Conservation (phyloP, 2,113 vertebrate species). For the Zosterops japonicus region DNA sequence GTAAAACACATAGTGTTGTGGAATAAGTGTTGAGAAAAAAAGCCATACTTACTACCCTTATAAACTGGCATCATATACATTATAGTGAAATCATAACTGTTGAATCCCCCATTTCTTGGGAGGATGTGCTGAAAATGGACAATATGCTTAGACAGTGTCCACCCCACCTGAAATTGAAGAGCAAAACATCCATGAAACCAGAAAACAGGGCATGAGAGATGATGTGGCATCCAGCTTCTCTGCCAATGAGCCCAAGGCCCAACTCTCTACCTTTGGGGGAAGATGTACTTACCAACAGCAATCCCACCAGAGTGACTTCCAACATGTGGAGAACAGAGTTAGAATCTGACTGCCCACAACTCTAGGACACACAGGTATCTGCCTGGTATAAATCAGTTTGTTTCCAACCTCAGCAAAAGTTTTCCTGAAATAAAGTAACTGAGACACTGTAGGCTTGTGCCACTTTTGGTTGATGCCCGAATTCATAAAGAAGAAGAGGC, state of each 20-base stretch:
- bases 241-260: background rate
- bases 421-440: background rate
- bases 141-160: background rate
- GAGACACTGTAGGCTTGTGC: background rate
- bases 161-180: background rate
- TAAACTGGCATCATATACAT: background rate
- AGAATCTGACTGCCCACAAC: background rate
- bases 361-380: background rate
- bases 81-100: background rate
- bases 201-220: background rate
- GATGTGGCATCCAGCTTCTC: background rate
- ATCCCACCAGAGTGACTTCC: background rate
- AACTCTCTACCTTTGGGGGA: fast-evolving
- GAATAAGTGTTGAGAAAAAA: background rate
- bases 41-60: background rate
- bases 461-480: background rate
- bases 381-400: background rate
- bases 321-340: background rate
- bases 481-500: background rate
- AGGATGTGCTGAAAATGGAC: background rate
- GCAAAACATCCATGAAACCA: background rate
- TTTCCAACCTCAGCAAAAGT: background rate
- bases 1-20: background rate
- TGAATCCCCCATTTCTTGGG: background rate
- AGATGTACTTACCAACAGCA: background rate